Base-by-base conservation (phyloP, 2,113 vertebrate genomes). In the Callithrix jacchus region DNA sequence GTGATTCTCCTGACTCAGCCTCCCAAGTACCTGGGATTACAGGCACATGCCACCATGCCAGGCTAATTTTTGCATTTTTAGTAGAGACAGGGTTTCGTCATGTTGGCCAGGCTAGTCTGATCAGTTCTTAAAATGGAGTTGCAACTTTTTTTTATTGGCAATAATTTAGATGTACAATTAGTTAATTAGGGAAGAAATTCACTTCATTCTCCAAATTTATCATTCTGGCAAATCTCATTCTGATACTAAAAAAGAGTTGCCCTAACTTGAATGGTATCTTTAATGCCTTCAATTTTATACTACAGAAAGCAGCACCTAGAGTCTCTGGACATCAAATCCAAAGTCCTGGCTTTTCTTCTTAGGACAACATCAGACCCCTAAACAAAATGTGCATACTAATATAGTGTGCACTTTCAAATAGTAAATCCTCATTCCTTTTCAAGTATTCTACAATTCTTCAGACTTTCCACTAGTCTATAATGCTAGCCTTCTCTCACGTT, bases 281-380 rank as follows among this genome's bases (percentile, higher is more conserved):
- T 82, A 52, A 52, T 64, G 9, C 35, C 30, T 82, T 14, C 45
- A 8, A 89, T 66, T 54, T 64, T 25, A 13, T 30, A 68, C 7
- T 73, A 20, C 10, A 82, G 73, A 58, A 88, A 92, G 42, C 37
- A 84, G 25, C 8, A 87, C 14, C 18, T 21, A 73, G 40, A 17
- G 32, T 83, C 32, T 94, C 91, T 95, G 27, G 32, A 86, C 58
- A 89, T 87, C 58, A 79, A 35, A 82, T 42, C 61, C 68, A 87
- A 89, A 14, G 18, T 85, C 42, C 12, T 47, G 30, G n/a, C 21
- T n/a, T 66, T 94, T 56, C 47, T 73, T 94, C 71, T 86, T 40
- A 37, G n/a, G n/a, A 86, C 14, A 54, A 56, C 20, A 8, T 81
- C 21, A 92, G 10, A 47, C 9, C 5, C 25, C 37, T 82, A 91